Evolutionary conservation across 2,113 vertebrate genomes (phyloP).

Genomic region (Dolichallabes microphthalmus): DNA sequence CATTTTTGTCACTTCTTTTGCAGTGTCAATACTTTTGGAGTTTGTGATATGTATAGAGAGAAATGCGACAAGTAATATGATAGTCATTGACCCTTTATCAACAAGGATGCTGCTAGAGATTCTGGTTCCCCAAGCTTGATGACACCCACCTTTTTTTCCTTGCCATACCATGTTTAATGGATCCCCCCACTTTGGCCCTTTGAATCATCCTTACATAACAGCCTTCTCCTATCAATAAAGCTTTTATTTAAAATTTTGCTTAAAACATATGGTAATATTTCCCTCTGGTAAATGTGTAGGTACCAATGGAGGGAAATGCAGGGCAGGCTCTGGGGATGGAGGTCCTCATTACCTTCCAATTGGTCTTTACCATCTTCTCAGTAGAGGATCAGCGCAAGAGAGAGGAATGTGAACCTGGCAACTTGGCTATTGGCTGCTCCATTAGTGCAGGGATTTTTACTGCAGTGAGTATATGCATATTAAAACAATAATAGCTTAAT

Average conservation of each 20-base stretch:
- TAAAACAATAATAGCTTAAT: too few species aligned
- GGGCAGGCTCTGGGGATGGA: constrained; percentile 77
- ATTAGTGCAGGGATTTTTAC: constrained; percentile 72
- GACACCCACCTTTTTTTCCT: too few species aligned
- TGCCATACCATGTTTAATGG: too few species aligned
- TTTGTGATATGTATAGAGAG: neutral
- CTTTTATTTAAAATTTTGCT: neutral
- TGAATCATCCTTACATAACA: too few species aligned
- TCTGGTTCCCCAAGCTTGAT: too few species aligned
- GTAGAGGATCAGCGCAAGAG: constrained; percentile 66
- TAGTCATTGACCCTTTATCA: neutral
- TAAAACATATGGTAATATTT: neutral
- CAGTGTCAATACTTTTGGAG: neutral
- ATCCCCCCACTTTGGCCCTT: too few species aligned
- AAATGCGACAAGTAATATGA: neutral
- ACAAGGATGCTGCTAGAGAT: too few species aligned
- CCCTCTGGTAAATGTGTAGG: constrained; percentile 58
- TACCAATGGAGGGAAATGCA: constrained; percentile 68
- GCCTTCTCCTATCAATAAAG: neutral
- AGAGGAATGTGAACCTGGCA: constrained; percentile 63
- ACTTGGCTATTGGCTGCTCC: constrained; percentile 76
- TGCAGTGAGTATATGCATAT: constrained; percentile 60
- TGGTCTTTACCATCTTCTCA: constrained; percentile 78
- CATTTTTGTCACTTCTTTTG: neutral
- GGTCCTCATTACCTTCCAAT: constrained; percentile 78